phyloP scores from a whole-genome alignment of 2,888 invertebrate species.

The Gandaritis pyraliata region DNA sequence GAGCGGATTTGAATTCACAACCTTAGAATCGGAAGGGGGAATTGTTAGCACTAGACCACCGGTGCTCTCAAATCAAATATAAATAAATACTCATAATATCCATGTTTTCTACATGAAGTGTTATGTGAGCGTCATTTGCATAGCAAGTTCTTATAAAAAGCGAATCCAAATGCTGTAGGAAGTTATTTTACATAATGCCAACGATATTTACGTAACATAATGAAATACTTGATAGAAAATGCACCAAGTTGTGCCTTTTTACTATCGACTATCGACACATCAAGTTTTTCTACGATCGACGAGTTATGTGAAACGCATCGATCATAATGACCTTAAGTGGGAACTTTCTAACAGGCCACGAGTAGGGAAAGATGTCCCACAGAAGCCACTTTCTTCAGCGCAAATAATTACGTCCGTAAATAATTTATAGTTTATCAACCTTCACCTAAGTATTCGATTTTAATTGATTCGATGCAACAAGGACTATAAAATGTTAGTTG shows the following conservation, averaged over 20 bases:
- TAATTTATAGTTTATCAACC: constrained; percentile 10
- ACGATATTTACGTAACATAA: constrained; percentile 6
- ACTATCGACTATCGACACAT: constrained; percentile 10
- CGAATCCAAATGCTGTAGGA: too few relatives aligned
- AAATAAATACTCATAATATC: too few relatives aligned
- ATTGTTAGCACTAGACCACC: too few relatives aligned
- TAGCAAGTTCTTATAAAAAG: neutral
- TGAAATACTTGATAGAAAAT: constrained; percentile 25
- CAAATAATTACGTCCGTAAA: constrained; percentile 13
- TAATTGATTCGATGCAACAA: neutral
- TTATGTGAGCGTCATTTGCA: too few relatives aligned
- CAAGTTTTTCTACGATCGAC: constrained; percentile 35
- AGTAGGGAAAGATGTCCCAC: constrained; percentile 27
- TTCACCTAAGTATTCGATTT: neutral
- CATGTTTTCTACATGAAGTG: too few relatives aligned
- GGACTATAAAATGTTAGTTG: too few relatives aligned
- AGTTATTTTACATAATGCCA: neutral
- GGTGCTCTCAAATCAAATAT: neutral
- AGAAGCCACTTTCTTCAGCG: constrained; percentile 28
- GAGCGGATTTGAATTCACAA: too few relatives aligned
- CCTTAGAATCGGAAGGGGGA: too few relatives aligned
- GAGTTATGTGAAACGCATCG: constrained; percentile 38
- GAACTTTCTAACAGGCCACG: constrained; percentile 37
- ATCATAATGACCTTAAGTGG: constrained; percentile 35
- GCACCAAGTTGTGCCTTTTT: constrained; percentile 16